Conservation (phyloP, 2,113 vertebrate species). For the Falco punctatus region DNA sequence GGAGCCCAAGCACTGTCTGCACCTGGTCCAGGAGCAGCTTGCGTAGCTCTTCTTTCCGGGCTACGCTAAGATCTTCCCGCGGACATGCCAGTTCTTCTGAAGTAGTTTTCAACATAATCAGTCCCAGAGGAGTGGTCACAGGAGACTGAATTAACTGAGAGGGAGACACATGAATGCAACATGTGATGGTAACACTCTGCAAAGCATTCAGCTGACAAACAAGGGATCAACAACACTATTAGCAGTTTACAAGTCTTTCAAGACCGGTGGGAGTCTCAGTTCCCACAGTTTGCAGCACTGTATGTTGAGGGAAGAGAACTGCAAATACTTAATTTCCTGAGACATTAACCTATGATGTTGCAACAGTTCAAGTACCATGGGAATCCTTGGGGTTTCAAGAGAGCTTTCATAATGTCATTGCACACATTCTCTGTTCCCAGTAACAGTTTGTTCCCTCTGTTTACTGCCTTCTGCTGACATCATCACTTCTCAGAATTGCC, state of each 20-base stretch:
- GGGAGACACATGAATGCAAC: neutral
- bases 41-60: slow-evolving; percentile 93
- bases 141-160: slow-evolving; percentile 93
- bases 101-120: slow-evolving; percentile 96
- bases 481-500: neutral
- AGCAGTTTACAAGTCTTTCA: neutral
- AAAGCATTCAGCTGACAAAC: neutral
- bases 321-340: neutral
- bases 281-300: neutral
- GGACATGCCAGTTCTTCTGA: slow-evolving; percentile 97
- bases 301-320: neutral
- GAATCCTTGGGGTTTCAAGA: neutral
- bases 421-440: neutral
- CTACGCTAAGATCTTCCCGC: slow-evolving; percentile 93
- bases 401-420: neutral
- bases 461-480: neutral
- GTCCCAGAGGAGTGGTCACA: slow-evolving; percentile 87
- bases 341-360: rapidly evolving
- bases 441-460: neutral
- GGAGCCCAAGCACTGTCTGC: slow-evolving; percentile 90
- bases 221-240: neutral
- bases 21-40: slow-evolving; percentile 96
- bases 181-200: neutral
- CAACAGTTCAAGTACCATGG: neutral
- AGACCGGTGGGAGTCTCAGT: rapidly evolving